phyloP scores from a whole-genome alignment of 2,113 vertebrate species.

The Myotis brandtii region DNA sequence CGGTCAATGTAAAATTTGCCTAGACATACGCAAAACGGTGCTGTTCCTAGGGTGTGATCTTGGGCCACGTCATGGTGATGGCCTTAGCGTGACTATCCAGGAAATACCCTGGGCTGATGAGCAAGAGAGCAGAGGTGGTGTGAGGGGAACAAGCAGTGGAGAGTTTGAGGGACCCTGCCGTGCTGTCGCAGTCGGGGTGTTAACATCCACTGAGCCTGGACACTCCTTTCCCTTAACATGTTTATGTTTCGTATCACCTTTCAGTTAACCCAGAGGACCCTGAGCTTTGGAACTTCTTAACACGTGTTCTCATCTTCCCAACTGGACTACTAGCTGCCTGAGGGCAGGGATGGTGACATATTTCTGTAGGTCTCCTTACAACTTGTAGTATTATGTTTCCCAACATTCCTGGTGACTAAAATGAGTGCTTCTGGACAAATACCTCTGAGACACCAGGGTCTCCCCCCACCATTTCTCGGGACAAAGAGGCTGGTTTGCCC shows the following conservation, averaged over 20 bases:
- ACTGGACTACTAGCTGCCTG: neutral
- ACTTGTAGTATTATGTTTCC: neutral
- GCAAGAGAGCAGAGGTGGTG: neutral
- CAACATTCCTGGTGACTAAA: neutral
- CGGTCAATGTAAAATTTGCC: neutral
- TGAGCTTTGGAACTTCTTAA: neutral
- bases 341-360: neutral
- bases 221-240: too few species aligned
- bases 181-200: neutral
- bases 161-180: neutral
- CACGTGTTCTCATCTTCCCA: neutral
- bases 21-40: neutral
- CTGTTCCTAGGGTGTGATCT: neutral
- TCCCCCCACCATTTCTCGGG: neutral
- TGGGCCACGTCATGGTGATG: neutral
- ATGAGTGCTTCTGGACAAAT: neutral
- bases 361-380: neutral
- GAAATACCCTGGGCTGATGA: neutral
- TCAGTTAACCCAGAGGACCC: neutral
- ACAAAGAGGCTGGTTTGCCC: neutral
- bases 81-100: neutral
- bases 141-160: neutral
- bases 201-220: neutral
- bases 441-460: neutral
- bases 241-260: rapidly evolving